Conservation (phyloP, 2,113 vertebrate genomes). For the Anarrhichthys ocellatus region DNA sequence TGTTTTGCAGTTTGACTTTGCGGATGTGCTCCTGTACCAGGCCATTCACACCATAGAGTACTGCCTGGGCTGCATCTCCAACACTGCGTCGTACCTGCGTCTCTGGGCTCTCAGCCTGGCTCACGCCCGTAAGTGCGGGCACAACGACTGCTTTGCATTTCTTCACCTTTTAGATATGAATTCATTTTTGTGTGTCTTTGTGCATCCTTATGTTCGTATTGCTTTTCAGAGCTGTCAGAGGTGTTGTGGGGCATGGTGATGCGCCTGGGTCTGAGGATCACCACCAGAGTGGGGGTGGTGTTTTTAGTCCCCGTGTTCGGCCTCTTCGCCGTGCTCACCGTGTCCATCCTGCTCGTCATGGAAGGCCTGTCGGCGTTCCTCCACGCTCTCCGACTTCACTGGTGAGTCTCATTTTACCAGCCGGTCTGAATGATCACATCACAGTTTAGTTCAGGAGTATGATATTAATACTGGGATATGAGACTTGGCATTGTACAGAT, state of each 20-base stretch:
- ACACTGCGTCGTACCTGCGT: slow-evolving; percentile 95
- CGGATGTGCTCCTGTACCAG: slow-evolving; percentile 92
- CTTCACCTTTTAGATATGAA: background rate
- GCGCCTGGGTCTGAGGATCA: slow-evolving; percentile 89
- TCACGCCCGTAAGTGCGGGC: slow-evolving; percentile 91
- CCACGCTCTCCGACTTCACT: slow-evolving; percentile 95
- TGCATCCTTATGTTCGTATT: background rate
- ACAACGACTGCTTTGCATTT: background rate
- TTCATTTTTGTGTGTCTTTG: background rate
- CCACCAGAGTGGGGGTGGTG: slow-evolving; percentile 81
- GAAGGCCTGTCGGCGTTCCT: slow-evolving; percentile 99
- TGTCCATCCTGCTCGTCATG: slow-evolving; percentile 96
- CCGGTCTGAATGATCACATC: background rate
- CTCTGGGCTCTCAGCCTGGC: slow-evolving; percentile 98
- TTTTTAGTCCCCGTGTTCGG: slow-evolving; percentile 88
- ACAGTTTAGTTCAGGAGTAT: background rate
- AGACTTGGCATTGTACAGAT: background rate
- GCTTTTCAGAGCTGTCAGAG: slow-evolving; percentile 90
- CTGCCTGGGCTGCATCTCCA: slow-evolving; percentile 97
- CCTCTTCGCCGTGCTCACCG: slow-evolving; percentile 89
- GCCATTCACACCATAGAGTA: slow-evolving; percentile 97
- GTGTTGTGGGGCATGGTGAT: slow-evolving; percentile 97
- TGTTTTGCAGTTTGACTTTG: slow-evolving; percentile 88
- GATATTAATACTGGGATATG: background rate
- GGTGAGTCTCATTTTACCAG: slow-evolving; percentile 80